These are phyloP conservation scores for Catocala fraxini DNA, from an alignment of 2,888 invertebrate species.

Conservation along the genomic window DNA sequence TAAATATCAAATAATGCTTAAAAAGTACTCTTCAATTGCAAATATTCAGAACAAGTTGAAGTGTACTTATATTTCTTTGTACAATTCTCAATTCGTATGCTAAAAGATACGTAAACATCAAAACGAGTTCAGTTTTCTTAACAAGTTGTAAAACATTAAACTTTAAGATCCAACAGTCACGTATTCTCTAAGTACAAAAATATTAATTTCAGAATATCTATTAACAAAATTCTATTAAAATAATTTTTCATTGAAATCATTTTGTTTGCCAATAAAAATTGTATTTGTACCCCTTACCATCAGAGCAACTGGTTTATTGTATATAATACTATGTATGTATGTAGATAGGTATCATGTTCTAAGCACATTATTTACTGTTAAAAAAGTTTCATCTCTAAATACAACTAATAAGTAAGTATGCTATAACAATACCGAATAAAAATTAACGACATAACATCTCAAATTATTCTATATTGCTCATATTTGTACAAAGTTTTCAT, in stretches of 20 bases:
- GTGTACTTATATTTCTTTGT: slow-evolving; percentile 13
- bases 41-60: slow-evolving; percentile 18
- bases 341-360: slow-evolving; percentile 55
- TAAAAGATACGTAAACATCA: slow-evolving; percentile 16
- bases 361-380: slow-evolving; percentile 64
- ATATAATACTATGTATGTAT: slow-evolving; percentile 54
- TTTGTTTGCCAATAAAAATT: slow-evolving; percentile 75
- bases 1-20: slow-evolving; percentile 3
- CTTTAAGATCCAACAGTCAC: slow-evolving; percentile 57
- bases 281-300: slow-evolving; percentile 83
- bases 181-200: slow-evolving; percentile 85
- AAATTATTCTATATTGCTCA: slow-evolving; percentile 86
- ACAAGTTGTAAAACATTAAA: slow-evolving; percentile 47
- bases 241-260: slow-evolving; percentile 65
- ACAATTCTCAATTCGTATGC: slow-evolving; percentile 34
- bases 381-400: slow-evolving; percentile 68
- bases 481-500: slow-evolving; percentile 87
- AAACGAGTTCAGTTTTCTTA: slow-evolving; percentile 9
- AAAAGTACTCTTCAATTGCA: slow-evolving; percentile 18
- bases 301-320: slow-evolving; percentile 82
- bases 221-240: slow-evolving; percentile 57
- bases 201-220: slow-evolving; percentile 82
- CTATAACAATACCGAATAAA: slow-evolving; percentile 80
- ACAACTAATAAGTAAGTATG: slow-evolving; percentile 74
- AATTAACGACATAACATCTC: slow-evolving; percentile 76